Evolutionary conservation across 2,888 invertebrate genomes (phyloP).

Genomic region (Zaprionus lineosus): DNA sequence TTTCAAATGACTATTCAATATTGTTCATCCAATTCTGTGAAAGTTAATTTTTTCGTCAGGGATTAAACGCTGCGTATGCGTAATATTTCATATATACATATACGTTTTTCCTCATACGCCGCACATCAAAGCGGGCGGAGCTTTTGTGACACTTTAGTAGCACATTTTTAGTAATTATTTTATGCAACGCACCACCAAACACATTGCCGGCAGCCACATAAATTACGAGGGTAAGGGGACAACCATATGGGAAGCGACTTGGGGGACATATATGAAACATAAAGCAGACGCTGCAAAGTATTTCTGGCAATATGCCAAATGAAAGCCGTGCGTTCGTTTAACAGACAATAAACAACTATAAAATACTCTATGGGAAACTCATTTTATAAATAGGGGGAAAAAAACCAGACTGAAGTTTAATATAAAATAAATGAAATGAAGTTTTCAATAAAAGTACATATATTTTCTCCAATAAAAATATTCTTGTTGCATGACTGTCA

Average conservation of each 20-base stretch:
- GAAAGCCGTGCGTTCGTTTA: background rate
- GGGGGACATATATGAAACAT: slow-evolving; percentile 17
- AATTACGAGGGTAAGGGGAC: slow-evolving; percentile 1
- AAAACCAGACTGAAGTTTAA: too few relatives aligned
- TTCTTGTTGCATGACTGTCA: too few relatives aligned
- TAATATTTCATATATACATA: slow-evolving; percentile 46
- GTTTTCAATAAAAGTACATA: too few relatives aligned
- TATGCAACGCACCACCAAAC: background rate
- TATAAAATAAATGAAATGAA: too few relatives aligned
- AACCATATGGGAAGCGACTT: slow-evolving; percentile 1
- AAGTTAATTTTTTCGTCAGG: background rate
- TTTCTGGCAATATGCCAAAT: slow-evolving; percentile 48
- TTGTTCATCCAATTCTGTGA: background rate
- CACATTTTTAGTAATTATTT: slow-evolving; percentile 44
- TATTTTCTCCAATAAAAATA: too few relatives aligned
- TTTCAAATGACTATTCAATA: too few relatives aligned
- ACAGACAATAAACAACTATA: too few relatives aligned
- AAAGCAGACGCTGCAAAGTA: slow-evolving; percentile 23
- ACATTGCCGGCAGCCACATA: slow-evolving; percentile 21
- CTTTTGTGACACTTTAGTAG: slow-evolving; percentile 37
- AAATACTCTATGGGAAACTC: background rate
- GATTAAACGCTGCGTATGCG: slow-evolving; percentile 41
- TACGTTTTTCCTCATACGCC: background rate
- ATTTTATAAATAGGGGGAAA: too few relatives aligned
- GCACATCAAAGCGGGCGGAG: slow-evolving; percentile 43